Base-by-base conservation (phyloP, 1,140 invertebrate genomes). In the Magallana gigas region DNA sequence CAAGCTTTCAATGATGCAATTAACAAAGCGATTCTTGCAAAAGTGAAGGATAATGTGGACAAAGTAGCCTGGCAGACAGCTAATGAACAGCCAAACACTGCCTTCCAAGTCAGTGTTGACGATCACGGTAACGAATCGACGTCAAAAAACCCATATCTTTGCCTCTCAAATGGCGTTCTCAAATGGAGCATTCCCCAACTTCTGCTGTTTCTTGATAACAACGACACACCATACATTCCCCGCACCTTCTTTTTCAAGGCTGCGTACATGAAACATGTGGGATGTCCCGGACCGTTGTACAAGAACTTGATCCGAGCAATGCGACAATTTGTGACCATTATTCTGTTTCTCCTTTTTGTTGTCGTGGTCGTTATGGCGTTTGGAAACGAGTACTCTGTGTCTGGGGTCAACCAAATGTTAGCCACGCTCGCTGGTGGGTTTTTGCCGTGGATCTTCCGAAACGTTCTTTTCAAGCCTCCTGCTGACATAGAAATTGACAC, bases 321-420 rank as follows among this genome's bases (percentile, higher is more conserved):
- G 8, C 85, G 56, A 76, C 84, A 89, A 5, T 91, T 92, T 57
- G 11, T 87, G 5, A 81, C 86, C 11, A 91, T 93, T 29, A 68
- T 91, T 7, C 23, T 91, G 1, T 93, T 93, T 88, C 87, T 93
- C 8, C n/a, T 91, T 12, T 93, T 93, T 83, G 90, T 93, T 36
- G 48, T 92, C 12, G 57, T 93, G 6, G 90, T 93, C 36, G 92
- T 93, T 8, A 86, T 92, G 85, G 90, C 92, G 0, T 92, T 93
- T 87, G 91, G 92, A 12, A 90, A 92, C n/a, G 88, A 89, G 57
- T 93, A 92, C 59, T 80, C 89, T 57, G 88, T 93, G 12, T 92
- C 91, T n/a, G 84, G 90, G 0, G 91, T 91, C 83, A 92, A 92
- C 86, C 92, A 92, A 84, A 91, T 92, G 60, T 60, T 93, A 18